Percentiles rank a stretch among this genome's conserved stretches.
Conservation (phyloP, 2,888 invertebrate genomes). For the Ophioninae sp. region DNA sequence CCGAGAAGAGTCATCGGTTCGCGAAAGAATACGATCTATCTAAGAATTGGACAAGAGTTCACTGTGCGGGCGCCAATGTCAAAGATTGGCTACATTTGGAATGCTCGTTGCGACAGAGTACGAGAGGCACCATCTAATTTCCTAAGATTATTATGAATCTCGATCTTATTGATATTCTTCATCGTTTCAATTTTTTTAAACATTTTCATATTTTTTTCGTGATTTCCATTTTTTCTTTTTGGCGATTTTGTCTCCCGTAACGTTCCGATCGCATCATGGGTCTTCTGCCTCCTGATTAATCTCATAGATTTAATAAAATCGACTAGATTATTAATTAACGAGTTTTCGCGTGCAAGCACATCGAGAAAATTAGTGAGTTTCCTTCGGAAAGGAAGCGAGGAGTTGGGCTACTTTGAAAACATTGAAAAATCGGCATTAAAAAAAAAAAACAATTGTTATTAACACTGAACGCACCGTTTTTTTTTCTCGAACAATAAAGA, state of each 20-base stretch:
- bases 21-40: conserved; percentile 72
- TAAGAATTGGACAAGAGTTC: conserved; percentile 81
- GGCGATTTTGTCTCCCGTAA: conserved; percentile 1
- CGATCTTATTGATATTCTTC: conserved; percentile 1
- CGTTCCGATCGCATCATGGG: conserved; percentile 40
- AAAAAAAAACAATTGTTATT: too few species aligned
- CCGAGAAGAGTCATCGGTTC: conserved; percentile 60
- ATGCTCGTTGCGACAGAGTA: conserved; percentile 61
- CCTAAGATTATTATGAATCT: conserved; percentile 56
- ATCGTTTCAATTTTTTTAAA: conserved; percentile 2
- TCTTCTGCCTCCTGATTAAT: conserved; percentile 38
- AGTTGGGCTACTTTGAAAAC: too few species aligned
- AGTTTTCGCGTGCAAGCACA: too few species aligned
- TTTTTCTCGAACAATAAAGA: too few species aligned
- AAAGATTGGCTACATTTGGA: conserved; percentile 76
- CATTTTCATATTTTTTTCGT: not conserved
- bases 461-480: too few species aligned
- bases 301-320: conserved; percentile 40
- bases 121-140: conserved; percentile 52
- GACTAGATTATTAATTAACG: conserved; percentile 26
- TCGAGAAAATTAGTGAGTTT: conserved; percentile 1
- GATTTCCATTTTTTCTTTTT: conserved; percentile 14
- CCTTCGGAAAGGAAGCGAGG: too few species aligned
- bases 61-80: conserved; percentile 80
- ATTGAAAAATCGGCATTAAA: too few species aligned